These are phyloP conservation scores for Hymenochirus boettgeri DNA, from an alignment of 2,113 vertebrate species.

Conservation along the genomic window DNA sequence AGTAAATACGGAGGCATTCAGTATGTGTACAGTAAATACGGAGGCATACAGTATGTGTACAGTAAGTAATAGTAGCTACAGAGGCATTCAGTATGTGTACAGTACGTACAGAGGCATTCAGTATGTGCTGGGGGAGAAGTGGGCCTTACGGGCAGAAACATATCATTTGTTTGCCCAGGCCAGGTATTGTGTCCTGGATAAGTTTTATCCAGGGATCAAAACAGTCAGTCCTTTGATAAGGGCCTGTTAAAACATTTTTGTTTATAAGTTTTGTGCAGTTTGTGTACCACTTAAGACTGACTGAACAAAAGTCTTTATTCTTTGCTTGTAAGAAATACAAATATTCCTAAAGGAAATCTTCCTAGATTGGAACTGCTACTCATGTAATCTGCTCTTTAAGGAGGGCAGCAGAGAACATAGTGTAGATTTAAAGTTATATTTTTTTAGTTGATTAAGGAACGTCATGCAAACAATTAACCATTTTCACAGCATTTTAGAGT, in stretches of 20 bases:
- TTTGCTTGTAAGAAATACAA: neutral
- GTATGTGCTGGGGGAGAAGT: too few species aligned
- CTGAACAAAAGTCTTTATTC: slow-evolving; percentile 4
- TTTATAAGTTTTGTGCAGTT: neutral
- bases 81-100: too few species aligned
- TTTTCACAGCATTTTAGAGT: too few species aligned
- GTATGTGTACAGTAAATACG: too few species aligned
- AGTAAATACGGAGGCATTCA: too few species aligned
- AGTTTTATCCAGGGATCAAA: slow-evolving; percentile 2
- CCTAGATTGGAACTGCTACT: neutral
- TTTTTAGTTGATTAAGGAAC: too few species aligned
- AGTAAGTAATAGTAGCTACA: too few species aligned
- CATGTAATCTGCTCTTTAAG: neutral
- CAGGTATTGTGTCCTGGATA: neutral
- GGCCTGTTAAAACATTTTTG: slow-evolving; percentile 9
- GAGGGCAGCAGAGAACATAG: neutral
- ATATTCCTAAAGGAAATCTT: neutral
- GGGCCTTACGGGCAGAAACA: neutral
- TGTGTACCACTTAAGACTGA: neutral
- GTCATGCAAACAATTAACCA: too few species aligned
- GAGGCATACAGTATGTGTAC: too few species aligned
- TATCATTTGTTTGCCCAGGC: neutral
- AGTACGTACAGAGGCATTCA: too few species aligned
- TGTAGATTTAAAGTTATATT: too few species aligned
- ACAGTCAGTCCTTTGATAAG: neutral